Base-by-base conservation (phyloP, 2,797 vertebrate species). In the Gymnothorax reevesii region DNA sequence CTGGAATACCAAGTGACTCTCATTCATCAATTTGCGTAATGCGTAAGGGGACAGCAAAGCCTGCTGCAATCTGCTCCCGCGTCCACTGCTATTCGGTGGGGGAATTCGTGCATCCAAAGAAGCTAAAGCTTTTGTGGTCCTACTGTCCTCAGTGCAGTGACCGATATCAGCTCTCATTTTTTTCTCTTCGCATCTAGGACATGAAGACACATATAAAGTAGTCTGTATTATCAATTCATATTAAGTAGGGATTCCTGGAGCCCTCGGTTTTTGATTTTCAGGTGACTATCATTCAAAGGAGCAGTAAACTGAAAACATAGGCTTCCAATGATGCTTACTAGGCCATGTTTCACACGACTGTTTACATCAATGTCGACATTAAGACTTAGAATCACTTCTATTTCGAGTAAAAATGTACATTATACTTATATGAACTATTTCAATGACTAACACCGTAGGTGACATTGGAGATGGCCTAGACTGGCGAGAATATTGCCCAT, bases 1-100 rank as follows among this genome's bases (percentile, higher is more conserved):
- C 83, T 86, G 87, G 90, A 90, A 91, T 90, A 90, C 90, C 87
- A 89, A 91, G 84, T 52, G 62, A 75, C 88, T 91, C 80, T 57
- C 62, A 84, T 88, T 88, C 88, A 91, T 85, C 87, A 57, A 25
- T 73, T 57, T 80, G 79, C 0, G 71, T 15, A 87, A 87, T 82
- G 64, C 57, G 69, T 57, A 83, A 25, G 80, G 42, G 1, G 57
- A 10, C 60, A 57, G 77, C 75, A 22, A 82, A 9, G 20, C 12
- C 57, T 42, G 17, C 22, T 20, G 49, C 75, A 54, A n/a, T 79
- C 75, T 52, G 42, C 49, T 79, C 15, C 42, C 17, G 42, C 2
- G 7, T n/a, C 10, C 7, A 33, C 27, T 12, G 27, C 54, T 13
- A 27, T 20, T 22, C 82, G 25, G 55, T 8, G 54, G 17, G 54